Evolutionary conservation across 2,888 invertebrate species (phyloP), one percentile per base, ranked within the genome.

Genomic region (Catocala nupta): DNA sequence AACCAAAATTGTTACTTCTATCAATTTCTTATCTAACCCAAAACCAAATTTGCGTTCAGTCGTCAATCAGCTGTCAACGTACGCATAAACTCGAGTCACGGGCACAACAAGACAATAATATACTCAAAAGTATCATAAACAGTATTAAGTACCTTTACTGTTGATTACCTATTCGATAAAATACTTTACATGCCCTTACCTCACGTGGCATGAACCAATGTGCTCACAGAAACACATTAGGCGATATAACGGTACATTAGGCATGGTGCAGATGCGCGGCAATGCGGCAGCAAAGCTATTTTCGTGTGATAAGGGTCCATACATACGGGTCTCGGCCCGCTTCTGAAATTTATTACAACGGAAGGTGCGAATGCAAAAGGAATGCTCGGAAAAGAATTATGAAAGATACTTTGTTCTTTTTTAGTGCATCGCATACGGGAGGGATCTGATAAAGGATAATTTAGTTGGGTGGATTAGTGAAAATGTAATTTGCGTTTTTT

Each of bases 251-350:
- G 84, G 65, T 80, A 83, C 83, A 83, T 84, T 81, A 83, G 71
- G 78, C 75, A 59, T 68, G 78, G 75, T 83, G 82, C 83, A 84
- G 83, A 83, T 83, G 84, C 75, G 73, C 76, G 65, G 72, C 70
- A 73, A 64, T 61, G 59, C 70, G 56, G 63, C 67, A 68, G 60
- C 56, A 63, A 68, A 75, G 74, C 78, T 64, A 77, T 78, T 81
- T 80, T 70, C 71, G 61, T 68, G 76, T 82, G 83, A 83, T 83
- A 82, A 80, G 81, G 80, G 83, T 81, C 75, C 58, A 57, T 70
- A 75, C 71, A 74, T 67, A 71, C 62, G 74, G 36, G 65, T 75
- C 69, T 71, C 69, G 71, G 66, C 68, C 58, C 64, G 63, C 70
- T 60, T 66, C 64, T 73, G 67, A 76, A 81, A 82, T 82, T 80